Base-by-base conservation (phyloP, 2,113 vertebrate species). In the Tiliqua scincoides region DNA sequence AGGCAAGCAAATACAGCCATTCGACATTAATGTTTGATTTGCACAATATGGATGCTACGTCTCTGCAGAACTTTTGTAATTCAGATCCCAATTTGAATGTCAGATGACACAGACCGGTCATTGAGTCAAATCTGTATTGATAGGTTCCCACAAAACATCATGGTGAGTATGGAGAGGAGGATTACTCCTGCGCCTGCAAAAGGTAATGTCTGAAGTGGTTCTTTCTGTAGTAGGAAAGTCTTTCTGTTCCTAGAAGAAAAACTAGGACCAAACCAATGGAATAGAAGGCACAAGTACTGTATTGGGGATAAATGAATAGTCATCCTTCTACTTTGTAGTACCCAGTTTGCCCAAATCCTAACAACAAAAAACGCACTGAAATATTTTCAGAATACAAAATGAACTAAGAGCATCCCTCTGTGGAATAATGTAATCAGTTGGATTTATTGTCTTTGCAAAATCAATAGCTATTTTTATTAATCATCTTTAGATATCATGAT, bases 391-490 rank as follows among this genome's bases (percentile, higher is more conserved):
- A 57, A 88, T 80, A 65, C 89, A 93, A 92, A 91, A 87, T 85
- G 83, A 93, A 84, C 91, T 62, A 25, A 89, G 79, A 82, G 32
- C 4, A 80, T 77, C 52, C 91, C 91, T 70, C 57, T 63, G 84
- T 91, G 82, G 81, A 65, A 90, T 85, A 89, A 61, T 70, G n/a
- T 67, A 79, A 92, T 94, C 89, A 90, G 93, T 90, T 87, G 91
- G 89, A 95, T 93, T 93, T 94, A 95, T 92, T 95, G 91, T 94
- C 91, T 94, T 86, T 90, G 86, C 77, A 94, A 92, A 93, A 95
- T 96, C 91, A 91, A 95, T 95, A 96, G 84, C 85, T 95, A 94
- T 94, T 96, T 95, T 95, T 96, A 95, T 96, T 94, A 94, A 95
- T 94, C 93, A 95, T 94, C 90, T 89, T 92, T 94, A 86, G 91